phyloP scores from a whole-genome alignment of 2,113 vertebrate genomes.

The Pedionomus torquatus region DNA sequence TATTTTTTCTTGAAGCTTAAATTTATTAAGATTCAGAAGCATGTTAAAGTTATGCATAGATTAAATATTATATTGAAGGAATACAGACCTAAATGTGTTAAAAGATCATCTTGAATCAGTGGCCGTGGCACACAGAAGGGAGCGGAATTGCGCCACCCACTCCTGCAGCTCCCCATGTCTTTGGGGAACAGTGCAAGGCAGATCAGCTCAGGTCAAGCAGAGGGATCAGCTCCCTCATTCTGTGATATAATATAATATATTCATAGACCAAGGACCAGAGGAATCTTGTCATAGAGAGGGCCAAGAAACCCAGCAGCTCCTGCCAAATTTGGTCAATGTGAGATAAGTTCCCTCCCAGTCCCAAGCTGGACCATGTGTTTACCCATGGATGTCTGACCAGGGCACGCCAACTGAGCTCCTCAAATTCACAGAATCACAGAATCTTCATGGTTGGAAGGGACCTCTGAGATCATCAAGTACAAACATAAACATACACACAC shows the following conservation, averaged over 20 bases:
- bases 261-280: not conserved
- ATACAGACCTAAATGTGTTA: not conserved
- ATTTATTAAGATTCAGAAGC: not conserved
- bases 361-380: not conserved
- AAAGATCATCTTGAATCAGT: not conserved
- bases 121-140: not conserved
- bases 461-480: no score
- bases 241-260: not conserved
- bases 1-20: not conserved
- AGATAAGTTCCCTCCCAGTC: not conserved
- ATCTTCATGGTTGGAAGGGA: no score
- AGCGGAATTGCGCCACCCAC: not conserved
- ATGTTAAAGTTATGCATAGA: not conserved
- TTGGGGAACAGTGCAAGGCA: not conserved
- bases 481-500: no score
- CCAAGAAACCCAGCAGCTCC: not conserved
- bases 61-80: not conserved
- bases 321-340: not conserved
- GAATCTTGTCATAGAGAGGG: not conserved
- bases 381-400: not conserved
- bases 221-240: fast-evolving
- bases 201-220: not conserved
- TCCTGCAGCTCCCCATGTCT: not conserved
- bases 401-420: not conserved
- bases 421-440: not conserved